Conservation (phyloP, 2,888 invertebrate species). For the Palloptera scutellata region DNA sequence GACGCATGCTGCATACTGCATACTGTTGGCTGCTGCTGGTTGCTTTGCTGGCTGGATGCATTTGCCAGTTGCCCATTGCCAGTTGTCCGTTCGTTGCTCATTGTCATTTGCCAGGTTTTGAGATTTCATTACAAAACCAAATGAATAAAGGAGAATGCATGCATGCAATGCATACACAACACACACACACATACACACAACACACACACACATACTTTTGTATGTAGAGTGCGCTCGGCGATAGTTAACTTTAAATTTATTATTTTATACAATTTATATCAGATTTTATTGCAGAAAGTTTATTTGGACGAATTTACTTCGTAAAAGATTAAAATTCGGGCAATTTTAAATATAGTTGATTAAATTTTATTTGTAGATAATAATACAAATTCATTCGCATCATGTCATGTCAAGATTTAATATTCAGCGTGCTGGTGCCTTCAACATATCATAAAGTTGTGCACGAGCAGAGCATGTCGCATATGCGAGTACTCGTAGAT, state of each 20-base stretch:
- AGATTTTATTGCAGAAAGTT: constrained; percentile 49
- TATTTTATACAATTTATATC: constrained; percentile 56
- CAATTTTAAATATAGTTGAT: too few relatives aligned
- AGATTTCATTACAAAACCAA: constrained; percentile 25
- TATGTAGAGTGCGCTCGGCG: constrained; percentile 34
- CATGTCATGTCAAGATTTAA: too few relatives aligned
- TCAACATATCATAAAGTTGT: too few relatives aligned
- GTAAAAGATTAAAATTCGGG: neutral
- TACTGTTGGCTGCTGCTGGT: constrained; percentile 7
- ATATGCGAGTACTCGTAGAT: too few relatives aligned
- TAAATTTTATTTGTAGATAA: too few relatives aligned
- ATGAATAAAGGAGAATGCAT: constrained; percentile 25
- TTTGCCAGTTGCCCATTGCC: constrained; percentile 10
- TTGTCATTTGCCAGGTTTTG: constrained; percentile 16
- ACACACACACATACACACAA: neutral
- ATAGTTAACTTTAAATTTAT: constrained; percentile 56
- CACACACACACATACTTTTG: neutral
- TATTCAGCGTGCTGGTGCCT: too few relatives aligned
- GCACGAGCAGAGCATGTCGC: too few relatives aligned
- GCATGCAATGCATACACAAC: neutral
- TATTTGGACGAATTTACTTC: constrained; percentile 13
- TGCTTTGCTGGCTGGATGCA: constrained; percentile 17
- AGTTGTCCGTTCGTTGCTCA: neutral
- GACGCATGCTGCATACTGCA: constrained; percentile 24
- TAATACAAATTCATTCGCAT: too few relatives aligned